Evolutionary conservation across 2,797 vertebrate species (phyloP).

Genomic region (Lacerta agilis): DNA sequence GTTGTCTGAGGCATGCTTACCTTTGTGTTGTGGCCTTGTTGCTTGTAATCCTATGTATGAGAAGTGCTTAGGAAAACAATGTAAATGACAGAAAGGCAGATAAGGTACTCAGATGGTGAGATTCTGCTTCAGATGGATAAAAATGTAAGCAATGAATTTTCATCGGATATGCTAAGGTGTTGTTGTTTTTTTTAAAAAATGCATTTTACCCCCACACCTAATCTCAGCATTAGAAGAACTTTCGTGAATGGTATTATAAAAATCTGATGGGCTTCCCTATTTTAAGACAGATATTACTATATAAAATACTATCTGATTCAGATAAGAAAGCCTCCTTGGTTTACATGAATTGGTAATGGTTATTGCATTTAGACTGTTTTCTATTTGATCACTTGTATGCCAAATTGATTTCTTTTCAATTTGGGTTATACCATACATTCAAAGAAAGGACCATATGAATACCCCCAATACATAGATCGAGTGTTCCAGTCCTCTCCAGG

Average conservation of each 20-base stretch:
- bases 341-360: not conserved
- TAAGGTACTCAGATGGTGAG: not conserved
- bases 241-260: not conserved
- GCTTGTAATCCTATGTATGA: too few species aligned
- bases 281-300: not conserved
- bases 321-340: not conserved
- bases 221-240: not conserved
- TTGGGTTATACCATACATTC: too few species aligned
- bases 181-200: not conserved
- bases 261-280: too few species aligned
- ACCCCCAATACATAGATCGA: too few species aligned
- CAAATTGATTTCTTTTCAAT: not conserved
- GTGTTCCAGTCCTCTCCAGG: too few species aligned
- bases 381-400: not conserved
- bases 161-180: too few species aligned
- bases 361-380: not conserved
- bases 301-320: not conserved
- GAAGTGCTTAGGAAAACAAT: not conserved
- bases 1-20: not conserved
- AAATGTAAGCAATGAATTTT: too few species aligned
- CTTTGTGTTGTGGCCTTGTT: not conserved
- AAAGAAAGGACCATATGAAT: too few species aligned
- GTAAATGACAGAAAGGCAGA: rapidly evolving
- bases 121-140: not conserved
- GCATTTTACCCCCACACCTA: not conserved